phyloP scores from a whole-genome alignment of 1,140 invertebrate species.

The Trachelipus rathkii region DNA sequence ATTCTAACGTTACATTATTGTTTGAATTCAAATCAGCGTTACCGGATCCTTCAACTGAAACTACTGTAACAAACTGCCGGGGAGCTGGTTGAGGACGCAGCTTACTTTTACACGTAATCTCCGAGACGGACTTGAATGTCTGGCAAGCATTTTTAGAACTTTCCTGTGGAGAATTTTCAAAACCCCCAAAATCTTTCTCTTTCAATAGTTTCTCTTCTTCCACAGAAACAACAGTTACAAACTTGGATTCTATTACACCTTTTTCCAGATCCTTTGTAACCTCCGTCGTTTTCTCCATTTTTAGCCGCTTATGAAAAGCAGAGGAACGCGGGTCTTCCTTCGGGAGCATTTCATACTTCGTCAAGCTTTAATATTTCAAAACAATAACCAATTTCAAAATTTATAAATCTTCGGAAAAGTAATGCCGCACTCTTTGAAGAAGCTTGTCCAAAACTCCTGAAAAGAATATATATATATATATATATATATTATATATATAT shows the following conservation, averaged over 20 bases:
- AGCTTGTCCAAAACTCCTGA: no score
- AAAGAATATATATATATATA: no score
- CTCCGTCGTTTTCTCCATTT: neutral
- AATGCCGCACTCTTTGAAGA: no score
- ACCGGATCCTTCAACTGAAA: conserved; percentile 35
- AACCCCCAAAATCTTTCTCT: neutral
- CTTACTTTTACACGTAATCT: neutral
- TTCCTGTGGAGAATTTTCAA: neutral
- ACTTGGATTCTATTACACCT: neutral
- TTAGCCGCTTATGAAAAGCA: neutral
- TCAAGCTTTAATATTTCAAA: no score
- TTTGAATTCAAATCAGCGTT: conserved; percentile 15
- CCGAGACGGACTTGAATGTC: neutral
- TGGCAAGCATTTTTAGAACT: neutral
- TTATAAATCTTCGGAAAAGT: no score
- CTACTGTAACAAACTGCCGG: conserved; percentile 42
- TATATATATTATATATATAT: no score
- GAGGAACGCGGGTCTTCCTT: no score
- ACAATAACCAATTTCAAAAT: no score
- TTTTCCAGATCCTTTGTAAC: no score
- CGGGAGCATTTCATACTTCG: no score
- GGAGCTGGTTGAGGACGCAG: conserved; percentile 12
- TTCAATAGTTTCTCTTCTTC: neutral
- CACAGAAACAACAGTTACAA: conserved; percentile 3
- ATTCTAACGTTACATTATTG: conserved; percentile 23